Evolutionary conservation across 2,797 vertebrate genomes (phyloP).

Genomic region (Otolemur crassicaudatus): DNA sequence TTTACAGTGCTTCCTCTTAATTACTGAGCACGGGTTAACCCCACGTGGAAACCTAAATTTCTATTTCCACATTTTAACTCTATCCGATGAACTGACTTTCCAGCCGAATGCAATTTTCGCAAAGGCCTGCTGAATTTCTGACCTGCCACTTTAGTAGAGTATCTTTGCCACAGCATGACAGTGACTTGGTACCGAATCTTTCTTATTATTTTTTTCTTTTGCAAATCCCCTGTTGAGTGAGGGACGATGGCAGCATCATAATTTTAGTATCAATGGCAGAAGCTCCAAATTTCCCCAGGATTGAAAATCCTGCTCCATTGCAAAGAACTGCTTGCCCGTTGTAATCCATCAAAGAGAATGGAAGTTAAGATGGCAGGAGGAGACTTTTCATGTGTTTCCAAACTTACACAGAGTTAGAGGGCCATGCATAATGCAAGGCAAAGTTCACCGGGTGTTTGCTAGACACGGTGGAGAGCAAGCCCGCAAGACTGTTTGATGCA

Average conservation of each 20-base stretch:
- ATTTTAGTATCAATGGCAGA: conserved; percentile 76
- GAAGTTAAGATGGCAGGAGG: conserved; percentile 55
- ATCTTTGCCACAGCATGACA: conserved; percentile 56
- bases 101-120: conserved; percentile 1
- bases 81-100: conserved; percentile 34
- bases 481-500: conserved; percentile 4
- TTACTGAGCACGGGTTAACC: conserved; percentile 37
- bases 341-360: conserved; percentile 71
- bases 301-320: conserved; percentile 72
- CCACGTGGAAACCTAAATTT: conserved; percentile 27
- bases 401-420: conserved; percentile 59
- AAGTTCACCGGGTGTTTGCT: conserved; percentile 50
- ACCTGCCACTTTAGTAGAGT: conserved; percentile 41
- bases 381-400: conserved; percentile 71
- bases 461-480: conserved; percentile 15
- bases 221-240: conserved; percentile 69
- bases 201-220: conserved; percentile 38
- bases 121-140: conserved; percentile 52
- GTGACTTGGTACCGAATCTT: conserved; percentile 59
- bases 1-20: conserved; percentile 33
- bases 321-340: conserved; percentile 40
- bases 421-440: conserved; percentile 50
- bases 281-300: conserved; percentile 72
- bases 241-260: conserved; percentile 64
- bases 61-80: conserved; percentile 25